Evolutionary conservation across 2,888 invertebrate species (phyloP).

Genomic region (Hemistola chrysoprasaria): DNA sequence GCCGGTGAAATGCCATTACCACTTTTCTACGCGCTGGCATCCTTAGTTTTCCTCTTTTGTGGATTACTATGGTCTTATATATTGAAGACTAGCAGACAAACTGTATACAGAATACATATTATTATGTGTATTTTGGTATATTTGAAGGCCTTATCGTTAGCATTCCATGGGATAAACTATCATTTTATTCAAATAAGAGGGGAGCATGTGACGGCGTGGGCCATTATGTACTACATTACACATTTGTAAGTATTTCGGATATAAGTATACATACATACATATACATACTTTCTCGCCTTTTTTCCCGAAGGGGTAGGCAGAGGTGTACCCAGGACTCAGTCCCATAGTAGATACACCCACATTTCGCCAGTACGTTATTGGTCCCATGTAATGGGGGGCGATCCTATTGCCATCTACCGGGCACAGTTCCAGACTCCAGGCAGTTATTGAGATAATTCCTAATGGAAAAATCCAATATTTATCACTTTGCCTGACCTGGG

Average conservation of each 20-base stretch:
- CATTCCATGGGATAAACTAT: constrained; percentile 97
- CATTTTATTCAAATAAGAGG: constrained; percentile 97
- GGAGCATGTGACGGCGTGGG: constrained; percentile 98
- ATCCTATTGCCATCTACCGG: too few relatives aligned
- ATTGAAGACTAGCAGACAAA: constrained; percentile 90
- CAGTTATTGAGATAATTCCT: too few relatives aligned
- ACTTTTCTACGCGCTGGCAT: constrained; percentile 95
- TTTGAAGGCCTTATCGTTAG: constrained; percentile 93
- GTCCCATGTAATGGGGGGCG: too few relatives aligned
- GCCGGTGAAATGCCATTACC: constrained; percentile 99
- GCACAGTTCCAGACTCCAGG: too few relatives aligned
- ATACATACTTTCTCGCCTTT: too few relatives aligned
- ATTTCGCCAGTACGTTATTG: too few relatives aligned
- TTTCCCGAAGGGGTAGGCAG: too few relatives aligned
- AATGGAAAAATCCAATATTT: too few relatives aligned
- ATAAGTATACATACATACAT: background rate
- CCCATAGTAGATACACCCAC: too few relatives aligned
- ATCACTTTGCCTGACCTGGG: too few relatives aligned
- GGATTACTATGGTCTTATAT: constrained; percentile 96
- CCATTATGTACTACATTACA: constrained; percentile 98
- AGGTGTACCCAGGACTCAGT: too few relatives aligned
- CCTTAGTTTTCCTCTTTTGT: constrained; percentile 93
- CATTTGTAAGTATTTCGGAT: constrained; percentile 88
- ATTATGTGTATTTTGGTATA: constrained; percentile 97
- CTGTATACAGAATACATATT: constrained; percentile 97